phyloP scores from a whole-genome alignment of 2,888 invertebrate genomes.

The Microdon myrmicae region DNA sequence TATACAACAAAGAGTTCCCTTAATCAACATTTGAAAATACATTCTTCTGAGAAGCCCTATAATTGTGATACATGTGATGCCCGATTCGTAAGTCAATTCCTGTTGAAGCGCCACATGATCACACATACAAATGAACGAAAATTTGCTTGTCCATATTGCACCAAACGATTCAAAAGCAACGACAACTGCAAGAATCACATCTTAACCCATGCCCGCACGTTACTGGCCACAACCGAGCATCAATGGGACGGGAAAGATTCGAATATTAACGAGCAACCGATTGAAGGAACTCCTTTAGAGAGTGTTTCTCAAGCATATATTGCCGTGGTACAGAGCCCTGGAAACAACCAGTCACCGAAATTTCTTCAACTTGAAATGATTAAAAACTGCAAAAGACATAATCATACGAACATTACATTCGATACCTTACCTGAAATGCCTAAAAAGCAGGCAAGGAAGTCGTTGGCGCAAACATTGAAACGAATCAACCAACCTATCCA shows the following conservation, averaged over 20 bases:
- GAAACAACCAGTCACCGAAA: conserved; percentile 23
- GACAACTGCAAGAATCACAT: conserved; percentile 48
- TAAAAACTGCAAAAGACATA: conserved; percentile 27
- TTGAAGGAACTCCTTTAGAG: neutral
- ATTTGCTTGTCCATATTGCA: conserved; percentile 50
- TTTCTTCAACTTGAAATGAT: conserved; percentile 36
- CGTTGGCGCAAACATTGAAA: conserved; percentile 13
- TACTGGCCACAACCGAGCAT: conserved; percentile 26
- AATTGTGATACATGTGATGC: conserved; percentile 43
- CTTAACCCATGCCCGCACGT: conserved; percentile 31
- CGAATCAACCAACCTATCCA: conserved; percentile 17
- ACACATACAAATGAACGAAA: conserved; percentile 44
- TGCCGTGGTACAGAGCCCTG: conserved; percentile 25
- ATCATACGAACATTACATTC: conserved; percentile 25
- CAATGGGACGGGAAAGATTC: neutral
- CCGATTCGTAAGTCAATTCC: conserved; percentile 44
- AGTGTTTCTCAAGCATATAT: conserved; percentile 8
- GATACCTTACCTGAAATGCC: conserved; percentile 20
- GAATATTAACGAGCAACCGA: neutral
- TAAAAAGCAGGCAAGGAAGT: conserved; percentile 26
- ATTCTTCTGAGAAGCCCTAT: conserved; percentile 39
- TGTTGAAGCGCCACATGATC: conserved; percentile 49
- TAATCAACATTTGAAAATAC: conserved; percentile 51
- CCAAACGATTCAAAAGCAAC: conserved; percentile 42
- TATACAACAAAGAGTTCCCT: conserved; percentile 50